Percentiles rank a stretch among this genome's conserved stretches.
These are phyloP conservation scores for Manis pentadactyla DNA, from an alignment of 2,797 vertebrate species.

Conservation along the genomic window DNA sequence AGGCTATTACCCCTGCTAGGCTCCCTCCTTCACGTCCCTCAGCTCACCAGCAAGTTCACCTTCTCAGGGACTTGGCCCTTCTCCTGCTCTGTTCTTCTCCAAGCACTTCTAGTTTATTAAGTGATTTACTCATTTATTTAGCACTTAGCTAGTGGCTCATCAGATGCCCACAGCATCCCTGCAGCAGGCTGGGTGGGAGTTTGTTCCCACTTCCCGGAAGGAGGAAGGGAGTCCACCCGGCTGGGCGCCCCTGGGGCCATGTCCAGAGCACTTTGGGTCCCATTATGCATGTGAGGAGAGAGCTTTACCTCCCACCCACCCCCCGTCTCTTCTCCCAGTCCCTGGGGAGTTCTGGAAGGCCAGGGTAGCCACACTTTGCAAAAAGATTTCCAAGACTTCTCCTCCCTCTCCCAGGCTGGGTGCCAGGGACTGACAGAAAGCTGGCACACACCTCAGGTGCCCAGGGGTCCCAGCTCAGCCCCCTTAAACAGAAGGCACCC, in stretches of 20 bases:
- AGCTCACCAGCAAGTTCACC: not conserved
- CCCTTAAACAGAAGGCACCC: not conserved
- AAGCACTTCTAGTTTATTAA: not conserved
- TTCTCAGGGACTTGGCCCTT: not conserved
- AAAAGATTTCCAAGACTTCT: not conserved
- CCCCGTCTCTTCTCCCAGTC: not conserved
- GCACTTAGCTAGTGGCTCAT: fast-evolving
- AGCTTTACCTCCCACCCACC: fast-evolving
- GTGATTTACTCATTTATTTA: no score
- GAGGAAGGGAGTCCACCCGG: fast-evolving
- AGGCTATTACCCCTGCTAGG: fast-evolving
- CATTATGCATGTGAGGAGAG: not conserved
- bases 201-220: not conserved
- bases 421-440: not conserved
- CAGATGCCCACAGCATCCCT: fast-evolving
- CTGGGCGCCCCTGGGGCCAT: fast-evolving
- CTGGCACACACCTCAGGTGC: fast-evolving
- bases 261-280: no score
- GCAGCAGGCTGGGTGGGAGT: no score
- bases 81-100: not conserved
- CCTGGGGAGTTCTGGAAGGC: not conserved
- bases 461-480: not conserved
- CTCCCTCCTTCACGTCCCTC: not conserved
- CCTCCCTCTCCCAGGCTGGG: not conserved
- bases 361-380: not conserved